Percentiles rank a stretch among this genome's conserved stretches.
Evolutionary conservation across 2,888 invertebrate species (phyloP).

Genomic region (Harpalus rufipes): DNA sequence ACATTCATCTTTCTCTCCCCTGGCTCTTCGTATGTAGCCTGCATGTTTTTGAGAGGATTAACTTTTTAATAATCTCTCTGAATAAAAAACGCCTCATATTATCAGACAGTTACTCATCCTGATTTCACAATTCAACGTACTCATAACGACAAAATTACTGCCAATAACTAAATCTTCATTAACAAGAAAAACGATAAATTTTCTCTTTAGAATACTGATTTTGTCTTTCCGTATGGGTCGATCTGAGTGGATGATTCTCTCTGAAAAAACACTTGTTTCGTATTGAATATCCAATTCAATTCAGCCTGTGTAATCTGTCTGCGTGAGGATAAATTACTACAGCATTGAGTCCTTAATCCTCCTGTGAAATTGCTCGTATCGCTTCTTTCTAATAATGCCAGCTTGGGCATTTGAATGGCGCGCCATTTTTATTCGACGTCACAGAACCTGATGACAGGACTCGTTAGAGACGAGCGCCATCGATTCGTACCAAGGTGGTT

Average conservation of each 20-base stretch:
- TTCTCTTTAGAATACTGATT: too few relatives aligned
- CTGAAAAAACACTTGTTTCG: not conserved
- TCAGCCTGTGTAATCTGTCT: constrained; percentile 73
- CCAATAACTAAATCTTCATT: too few relatives aligned
- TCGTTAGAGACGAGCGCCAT: not conserved
- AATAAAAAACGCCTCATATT: too few relatives aligned
- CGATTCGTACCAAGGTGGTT: not conserved
- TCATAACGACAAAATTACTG: too few relatives aligned
- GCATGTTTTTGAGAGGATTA: too few relatives aligned
- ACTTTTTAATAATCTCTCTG: too few relatives aligned
- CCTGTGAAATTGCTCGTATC: constrained; percentile 67
- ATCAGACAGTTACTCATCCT: too few relatives aligned
- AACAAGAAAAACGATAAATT: too few relatives aligned
- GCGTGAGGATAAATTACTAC: constrained; percentile 75
- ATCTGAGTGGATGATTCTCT: not conserved
- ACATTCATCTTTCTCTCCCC: too few relatives aligned
- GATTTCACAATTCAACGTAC: too few relatives aligned
- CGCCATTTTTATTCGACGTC: not conserved
- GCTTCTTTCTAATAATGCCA: constrained; percentile 8
- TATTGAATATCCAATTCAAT: constrained; percentile 3
- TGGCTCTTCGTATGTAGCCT: too few relatives aligned
- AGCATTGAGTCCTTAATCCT: constrained; percentile 75
- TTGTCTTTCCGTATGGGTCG: too few relatives aligned
- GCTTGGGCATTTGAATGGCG: not conserved
- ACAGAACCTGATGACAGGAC: not conserved